phyloP scores from a whole-genome alignment of 2,888 invertebrate species.

The Auanema freiburgensis region DNA sequence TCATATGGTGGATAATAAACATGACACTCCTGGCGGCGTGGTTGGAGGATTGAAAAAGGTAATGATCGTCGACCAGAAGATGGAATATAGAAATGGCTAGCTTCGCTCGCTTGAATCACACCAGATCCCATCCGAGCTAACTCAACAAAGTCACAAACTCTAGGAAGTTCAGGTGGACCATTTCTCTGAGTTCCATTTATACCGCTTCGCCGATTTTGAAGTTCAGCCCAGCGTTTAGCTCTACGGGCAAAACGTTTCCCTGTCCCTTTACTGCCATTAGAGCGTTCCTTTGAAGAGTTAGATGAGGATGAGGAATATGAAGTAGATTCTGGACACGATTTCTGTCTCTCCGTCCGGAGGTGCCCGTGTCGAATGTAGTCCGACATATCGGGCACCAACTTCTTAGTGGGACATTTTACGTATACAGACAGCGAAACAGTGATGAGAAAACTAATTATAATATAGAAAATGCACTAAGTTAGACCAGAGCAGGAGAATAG shows the following conservation, averaged over 20 bases:
- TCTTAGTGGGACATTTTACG: too few relatives aligned
- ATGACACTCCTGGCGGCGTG: constrained; percentile 16
- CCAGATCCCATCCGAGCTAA: constrained; percentile 26
- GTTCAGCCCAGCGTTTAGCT: constrained; percentile 50
- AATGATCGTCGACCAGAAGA: constrained; percentile 18
- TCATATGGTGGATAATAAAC: constrained; percentile 1
- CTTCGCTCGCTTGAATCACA: constrained; percentile 10
- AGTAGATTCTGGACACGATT: too few relatives aligned
- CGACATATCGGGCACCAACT: too few relatives aligned
- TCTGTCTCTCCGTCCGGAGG: too few relatives aligned
- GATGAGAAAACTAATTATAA: too few relatives aligned
- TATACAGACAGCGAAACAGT: too few relatives aligned
- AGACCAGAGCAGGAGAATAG: too few relatives aligned
- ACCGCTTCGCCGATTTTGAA: constrained; percentile 29
- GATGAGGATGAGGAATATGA: too few relatives aligned
- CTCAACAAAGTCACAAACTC: constrained; percentile 33
- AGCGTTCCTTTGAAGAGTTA: too few relatives aligned
- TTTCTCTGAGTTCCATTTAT: constrained; percentile 6
- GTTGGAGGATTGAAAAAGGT: constrained; percentile 23
- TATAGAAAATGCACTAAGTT: too few relatives aligned
- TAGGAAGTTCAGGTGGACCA: constrained; percentile 23
- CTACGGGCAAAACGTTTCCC: constrained; percentile 70
- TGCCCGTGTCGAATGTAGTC: too few relatives aligned
- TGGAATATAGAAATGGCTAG: background rate
- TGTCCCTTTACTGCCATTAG: constrained; percentile 67